Base-by-base conservation (phyloP, 2,113 vertebrate genomes). In the Antennarius striatus region DNA sequence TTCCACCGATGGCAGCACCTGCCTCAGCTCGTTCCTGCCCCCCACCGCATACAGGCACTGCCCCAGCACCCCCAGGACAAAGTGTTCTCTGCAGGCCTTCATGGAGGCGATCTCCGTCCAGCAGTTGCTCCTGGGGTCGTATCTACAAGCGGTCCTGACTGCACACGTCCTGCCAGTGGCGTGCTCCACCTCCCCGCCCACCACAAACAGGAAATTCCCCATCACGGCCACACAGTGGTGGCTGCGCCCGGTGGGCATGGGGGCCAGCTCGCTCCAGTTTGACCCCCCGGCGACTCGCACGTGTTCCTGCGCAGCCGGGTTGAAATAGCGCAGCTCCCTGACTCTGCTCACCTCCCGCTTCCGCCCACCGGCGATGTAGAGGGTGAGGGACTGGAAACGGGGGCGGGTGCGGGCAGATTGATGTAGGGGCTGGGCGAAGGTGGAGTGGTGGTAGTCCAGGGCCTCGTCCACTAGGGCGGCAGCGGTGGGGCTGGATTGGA, bases 71-170 rank as follows among this genome's bases (percentile, higher is more conserved):
- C 95, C 97, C 77, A 99, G 92, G 29, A 98, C 95, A 77, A 98
- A 99, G 84, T 99, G 97, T 50, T 99, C 97, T 61, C 97, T 92
- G 74, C 97, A 98, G 67, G 96, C 96, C 87, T 97, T 98, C 97
- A 99, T 99, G 0, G 96, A 91, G 12, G 95, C 96, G 0, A 99
- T 95, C 85, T 99, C 96, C 0, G 94, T 94, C 97, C 97, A 99
- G 5, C 92, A 90, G 85, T 99, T 93, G 1, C 90, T 94, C 67
- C 97, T 94, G 9, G 95, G 95, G 86, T 98, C 96, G 0, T 97
- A 98, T 0, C 97, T 93, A 56, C 96, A 98, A 3, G 95, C 96
- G 3, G 94, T 96, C 68, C 96, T 91, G 64, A 98, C 96, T 0
- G 97, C 97, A 17, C 97, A 97, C 0, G 93, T 96, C 80, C 96